Base-by-base conservation (phyloP, 2,113 vertebrate genomes). In the Phyllopteryx taeniolatus region DNA sequence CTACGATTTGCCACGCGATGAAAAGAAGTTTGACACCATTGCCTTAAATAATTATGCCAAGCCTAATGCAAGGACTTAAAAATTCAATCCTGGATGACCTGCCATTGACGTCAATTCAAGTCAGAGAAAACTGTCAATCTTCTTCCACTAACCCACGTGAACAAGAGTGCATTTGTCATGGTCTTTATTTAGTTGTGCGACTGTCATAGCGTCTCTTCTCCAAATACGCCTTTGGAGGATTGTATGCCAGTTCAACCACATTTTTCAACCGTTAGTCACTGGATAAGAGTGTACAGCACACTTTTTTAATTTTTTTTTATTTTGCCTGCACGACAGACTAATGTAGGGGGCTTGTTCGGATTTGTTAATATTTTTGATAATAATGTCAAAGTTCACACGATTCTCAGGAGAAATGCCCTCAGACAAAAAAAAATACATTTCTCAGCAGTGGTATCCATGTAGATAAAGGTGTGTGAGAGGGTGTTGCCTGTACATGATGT, bases 251-350 rank as follows among this genome's bases (percentile, higher is more conserved):
- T 83, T 64, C 17, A 42, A 60, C 77, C 61, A 76, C 75, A 83
- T 86, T 81, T 77, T 75, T 85, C 19, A 7, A 1, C 53, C 22
- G n/a, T 62, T 83, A 42, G 63, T 83, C 68, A 84, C 70, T 66
- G 33, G 54, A 65, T 75, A 59, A 56, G 8, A 22, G 67, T 73
- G 56, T 11, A 2, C 35, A 12, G 5, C 22, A 27, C 22, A 33
- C 57, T 19, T 60, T 15, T 56, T 56, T 56, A n/a, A 33, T 33
- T 17, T 61, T 33, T 33, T 61, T 8, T 7, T 2, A 15, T 6
- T 17, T 61, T 17, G 11, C 5, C 15, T 15, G 14, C 13, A 15
- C 59, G 2, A 31, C 62, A 15, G 13, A 27, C 42, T 47, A 22
- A 22, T 14, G 63, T 11, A 8, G 6, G 2, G 11, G 5, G 11